A percentile compares a stretch with the other conserved stretches of the same genome.
phyloP scores from a whole-genome alignment of 53 echinoderm and acorn worm genomes.

The Luidia sarsii region DNA sequence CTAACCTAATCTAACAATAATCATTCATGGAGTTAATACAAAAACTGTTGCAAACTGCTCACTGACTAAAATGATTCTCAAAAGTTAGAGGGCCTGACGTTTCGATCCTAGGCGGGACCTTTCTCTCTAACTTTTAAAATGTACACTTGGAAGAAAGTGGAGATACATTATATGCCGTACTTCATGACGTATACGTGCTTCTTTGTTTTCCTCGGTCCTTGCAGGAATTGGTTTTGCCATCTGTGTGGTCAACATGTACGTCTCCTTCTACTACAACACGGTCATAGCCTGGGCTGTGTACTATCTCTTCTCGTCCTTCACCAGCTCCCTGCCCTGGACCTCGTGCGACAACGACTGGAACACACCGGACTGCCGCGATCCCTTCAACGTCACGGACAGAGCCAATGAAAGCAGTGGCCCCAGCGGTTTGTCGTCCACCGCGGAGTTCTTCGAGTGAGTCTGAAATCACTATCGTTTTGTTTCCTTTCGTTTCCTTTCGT shows the following conservation, averaged over 20 bases:
- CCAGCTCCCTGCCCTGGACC: slow-evolving; percentile 79
- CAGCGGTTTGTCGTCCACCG: slow-evolving; percentile 61
- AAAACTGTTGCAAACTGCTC: too few relatives aligned
- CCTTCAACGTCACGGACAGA: slow-evolving; percentile 13
- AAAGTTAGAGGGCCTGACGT: too few relatives aligned
- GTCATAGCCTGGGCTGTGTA: slow-evolving; percentile 90
- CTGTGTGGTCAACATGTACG: slow-evolving; percentile 78
- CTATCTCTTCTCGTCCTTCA: slow-evolving; percentile 85
- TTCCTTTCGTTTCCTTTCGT: too few relatives aligned
- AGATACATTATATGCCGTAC: too few relatives aligned
- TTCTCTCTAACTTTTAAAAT: too few relatives aligned
- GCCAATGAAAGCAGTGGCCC: slow-evolving; percentile 1
- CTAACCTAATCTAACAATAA: too few relatives aligned
- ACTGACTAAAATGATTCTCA: too few relatives aligned
- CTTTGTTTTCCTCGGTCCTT: not conserved
- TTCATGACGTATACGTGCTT: too few relatives aligned
- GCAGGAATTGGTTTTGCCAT: slow-evolving; percentile 87
- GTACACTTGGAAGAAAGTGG: too few relatives aligned
- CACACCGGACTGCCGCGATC: slow-evolving; percentile 66
- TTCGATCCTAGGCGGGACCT: too few relatives aligned
- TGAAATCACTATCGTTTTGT: too few relatives aligned
- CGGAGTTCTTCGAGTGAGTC: slow-evolving; percentile 93
- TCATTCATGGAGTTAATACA: too few relatives aligned
- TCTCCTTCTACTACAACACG: slow-evolving; percentile 93
- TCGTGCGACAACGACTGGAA: slow-evolving; percentile 89